Percentiles rank a stretch among this genome's conserved stretches.
Conservation (phyloP, 2,113 vertebrate species). For the Sorex araneus region DNA sequence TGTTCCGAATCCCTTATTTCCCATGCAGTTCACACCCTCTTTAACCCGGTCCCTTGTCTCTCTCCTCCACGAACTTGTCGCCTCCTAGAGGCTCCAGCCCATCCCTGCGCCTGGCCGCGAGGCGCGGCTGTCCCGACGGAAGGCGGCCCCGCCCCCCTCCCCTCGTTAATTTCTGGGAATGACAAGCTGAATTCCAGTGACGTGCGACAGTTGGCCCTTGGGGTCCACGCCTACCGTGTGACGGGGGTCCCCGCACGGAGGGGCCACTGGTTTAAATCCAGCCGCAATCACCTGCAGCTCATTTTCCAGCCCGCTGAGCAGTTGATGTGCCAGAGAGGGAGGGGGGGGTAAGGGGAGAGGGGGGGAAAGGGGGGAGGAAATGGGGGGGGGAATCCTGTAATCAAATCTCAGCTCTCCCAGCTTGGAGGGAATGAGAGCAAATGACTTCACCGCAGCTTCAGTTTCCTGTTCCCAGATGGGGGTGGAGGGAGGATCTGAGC, state of each 20-base stretch:
- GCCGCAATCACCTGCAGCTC: neutral
- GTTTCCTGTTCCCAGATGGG: slow-evolving; percentile 46
- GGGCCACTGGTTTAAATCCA: slow-evolving; percentile 33
- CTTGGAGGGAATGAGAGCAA: neutral
- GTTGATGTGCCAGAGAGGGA: neutral
- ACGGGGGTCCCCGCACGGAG: neutral
- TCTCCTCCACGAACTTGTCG: neutral
- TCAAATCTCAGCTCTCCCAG: neutral
- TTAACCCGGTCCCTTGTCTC: neutral
- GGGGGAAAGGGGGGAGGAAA: too few relatives aligned
- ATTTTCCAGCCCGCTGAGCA: neutral
- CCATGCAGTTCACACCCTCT: rapidly evolving
- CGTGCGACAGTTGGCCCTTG: neutral
- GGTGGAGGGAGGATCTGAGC: neutral
- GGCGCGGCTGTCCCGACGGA: neutral
- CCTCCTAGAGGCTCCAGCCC: neutral
- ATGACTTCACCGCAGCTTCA: neutral
- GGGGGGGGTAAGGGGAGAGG: too few relatives aligned
- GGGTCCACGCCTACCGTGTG: neutral
- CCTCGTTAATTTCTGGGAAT: neutral
- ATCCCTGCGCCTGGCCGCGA: neutral
- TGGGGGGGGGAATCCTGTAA: neutral
- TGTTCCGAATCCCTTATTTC: too few relatives aligned
- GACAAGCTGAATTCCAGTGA: neutral
- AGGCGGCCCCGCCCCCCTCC: neutral